Base-by-base conservation (phyloP, 2,113 vertebrate species). In the Hucho hucho region DNA sequence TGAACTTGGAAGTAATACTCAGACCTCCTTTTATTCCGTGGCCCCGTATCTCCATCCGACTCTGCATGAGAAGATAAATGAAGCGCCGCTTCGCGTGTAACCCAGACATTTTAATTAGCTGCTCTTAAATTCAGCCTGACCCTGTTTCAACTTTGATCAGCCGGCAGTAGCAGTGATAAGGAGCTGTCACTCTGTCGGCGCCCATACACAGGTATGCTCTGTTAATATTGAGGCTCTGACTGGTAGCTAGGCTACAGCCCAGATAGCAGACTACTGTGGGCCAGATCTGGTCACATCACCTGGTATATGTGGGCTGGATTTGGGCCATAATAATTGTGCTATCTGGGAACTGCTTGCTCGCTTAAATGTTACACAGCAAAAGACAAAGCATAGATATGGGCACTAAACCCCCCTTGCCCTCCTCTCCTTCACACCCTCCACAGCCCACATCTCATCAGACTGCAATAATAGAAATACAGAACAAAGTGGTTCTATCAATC, bases 61-160 rank as follows among this genome's bases (percentile, higher is more conserved):
- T 74, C 73, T 70, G 77, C 75, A 47, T 0, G 59, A 80, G 74
- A 74, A 84, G 84, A 89, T 87, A 87, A 92, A 81, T 77, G 56
- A 81, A 88, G 83, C 26, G 74, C 14, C n/a, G 66, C n/a, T 22
- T 79, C 70, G 66, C 83, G 67, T 88, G 84, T 87, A 89, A 87
- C 81, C 85, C 77, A 85, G 91, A 92, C 88, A 89, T 92, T 93
- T 93, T 92, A 93, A 94, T 93, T 91, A 93, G 88, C 86, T 83
- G 26, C 20, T 76, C 88, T 87, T 92, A 93, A 92, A 93, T 92
- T 90, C 88, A 85, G 71, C 75, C 86, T 92, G 91, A 92, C 90
- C 92, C 88, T 79, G 73, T 87, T 88, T 92, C 87, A 91, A 90
- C 86, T 92, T 75, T 87, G 90, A 93, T 93, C 86, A 91, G 83